phyloP scores from a whole-genome alignment of 2,797 vertebrate species.

The Phrynocephalus vlangalii region DNA sequence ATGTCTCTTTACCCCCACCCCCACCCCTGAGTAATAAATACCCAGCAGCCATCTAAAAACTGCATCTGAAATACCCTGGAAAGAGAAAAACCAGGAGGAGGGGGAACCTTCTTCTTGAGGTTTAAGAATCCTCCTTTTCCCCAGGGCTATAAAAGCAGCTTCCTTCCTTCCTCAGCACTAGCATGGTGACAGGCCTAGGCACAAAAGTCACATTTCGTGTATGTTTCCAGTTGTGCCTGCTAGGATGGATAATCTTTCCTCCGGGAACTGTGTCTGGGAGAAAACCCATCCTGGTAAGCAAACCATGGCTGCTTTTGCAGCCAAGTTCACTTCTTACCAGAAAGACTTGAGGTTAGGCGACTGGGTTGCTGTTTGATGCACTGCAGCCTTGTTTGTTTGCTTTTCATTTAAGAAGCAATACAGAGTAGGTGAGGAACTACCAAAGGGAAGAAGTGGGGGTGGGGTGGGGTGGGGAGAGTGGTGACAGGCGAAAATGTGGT shows the following conservation, averaged over 20 bases:
- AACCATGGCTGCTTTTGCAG: background rate
- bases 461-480: too few species aligned
- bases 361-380: background rate
- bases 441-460: background rate
- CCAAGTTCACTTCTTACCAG: background rate
- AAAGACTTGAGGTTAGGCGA: background rate
- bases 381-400: background rate
- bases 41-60: background rate
- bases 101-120: background rate
- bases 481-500: background rate
- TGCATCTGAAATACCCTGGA: background rate
- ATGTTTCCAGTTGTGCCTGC: conserved; percentile 13
- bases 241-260: conserved; percentile 10
- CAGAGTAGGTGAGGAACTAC: background rate
- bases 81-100: background rate
- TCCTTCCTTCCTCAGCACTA: background rate
- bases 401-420: background rate
- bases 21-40: background rate
- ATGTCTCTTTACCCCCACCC: background rate
- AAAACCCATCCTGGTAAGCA: background rate
- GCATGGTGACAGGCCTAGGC: conserved; percentile 3
- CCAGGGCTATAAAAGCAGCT: background rate
- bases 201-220: background rate
- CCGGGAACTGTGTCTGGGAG: background rate
- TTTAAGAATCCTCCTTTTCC: background rate